A percentile compares a stretch with the other conserved stretches of the same genome.
Conservation (phyloP, 2,113 vertebrate genomes). For the Catharus bicknelli region DNA sequence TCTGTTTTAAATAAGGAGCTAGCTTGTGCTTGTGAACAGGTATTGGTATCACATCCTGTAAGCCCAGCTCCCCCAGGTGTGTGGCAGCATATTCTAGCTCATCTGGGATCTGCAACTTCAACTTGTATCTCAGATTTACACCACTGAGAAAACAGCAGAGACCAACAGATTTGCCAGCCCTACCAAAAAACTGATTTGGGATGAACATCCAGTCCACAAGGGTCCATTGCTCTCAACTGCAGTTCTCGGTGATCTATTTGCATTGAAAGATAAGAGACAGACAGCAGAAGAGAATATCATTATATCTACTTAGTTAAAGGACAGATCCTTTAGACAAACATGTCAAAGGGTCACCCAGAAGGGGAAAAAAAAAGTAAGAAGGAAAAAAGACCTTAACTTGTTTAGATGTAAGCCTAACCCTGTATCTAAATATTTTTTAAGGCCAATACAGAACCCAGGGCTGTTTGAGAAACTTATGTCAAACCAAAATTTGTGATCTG, state of each 20-base stretch:
- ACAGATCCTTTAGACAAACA: background rate
- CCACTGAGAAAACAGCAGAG: background rate
- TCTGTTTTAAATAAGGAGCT: background rate
- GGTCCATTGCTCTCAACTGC: background rate
- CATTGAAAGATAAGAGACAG: background rate
- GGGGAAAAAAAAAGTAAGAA: rapidly evolving
- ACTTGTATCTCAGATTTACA: background rate
- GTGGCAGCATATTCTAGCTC: background rate
- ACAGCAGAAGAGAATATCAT: background rate
- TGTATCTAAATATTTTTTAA: background rate
- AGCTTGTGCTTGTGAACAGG: background rate
- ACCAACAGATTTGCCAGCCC: background rate
- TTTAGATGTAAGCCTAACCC: background rate
- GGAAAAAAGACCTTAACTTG: background rate
- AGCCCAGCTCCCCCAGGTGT: background rate
- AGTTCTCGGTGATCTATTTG: background rate
- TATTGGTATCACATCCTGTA: background rate
- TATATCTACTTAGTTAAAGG: background rate
- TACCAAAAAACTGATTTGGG: background rate
- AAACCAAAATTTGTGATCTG: slow-evolving; percentile 1
- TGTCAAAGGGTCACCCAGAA: background rate
- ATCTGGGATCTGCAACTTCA: background rate
- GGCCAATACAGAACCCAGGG: background rate
- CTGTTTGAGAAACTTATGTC: background rate
- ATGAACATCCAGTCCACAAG: too few relatives aligned